Conservation (phyloP, 2,797 vertebrate species). For the Enteromius mattozi region DNA sequence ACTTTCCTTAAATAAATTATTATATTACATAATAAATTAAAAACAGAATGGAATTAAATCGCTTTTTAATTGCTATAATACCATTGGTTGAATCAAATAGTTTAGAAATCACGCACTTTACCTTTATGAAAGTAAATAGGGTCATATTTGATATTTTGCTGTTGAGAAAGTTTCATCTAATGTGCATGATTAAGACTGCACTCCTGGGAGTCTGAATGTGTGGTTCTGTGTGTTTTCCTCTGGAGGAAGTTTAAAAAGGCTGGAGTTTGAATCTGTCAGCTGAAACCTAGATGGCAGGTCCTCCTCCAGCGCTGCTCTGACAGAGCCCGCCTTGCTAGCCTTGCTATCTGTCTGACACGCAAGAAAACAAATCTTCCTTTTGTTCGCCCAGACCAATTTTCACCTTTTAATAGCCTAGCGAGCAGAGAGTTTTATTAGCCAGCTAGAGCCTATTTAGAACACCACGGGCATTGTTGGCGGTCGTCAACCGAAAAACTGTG, state of each 20-base stretch:
- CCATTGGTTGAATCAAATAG: not conserved
- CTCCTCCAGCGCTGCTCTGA: constrained; percentile 4
- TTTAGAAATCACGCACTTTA: not conserved
- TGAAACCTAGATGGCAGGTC: constrained; percentile 19
- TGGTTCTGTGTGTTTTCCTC: not conserved
- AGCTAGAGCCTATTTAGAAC: not conserved
- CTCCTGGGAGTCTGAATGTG: not conserved
- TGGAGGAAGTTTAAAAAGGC: constrained; percentile 24
- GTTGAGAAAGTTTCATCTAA: not conserved
- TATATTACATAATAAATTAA: not conserved
- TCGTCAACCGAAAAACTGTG: not conserved
- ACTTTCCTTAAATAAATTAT: not conserved
- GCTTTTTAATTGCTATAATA: not conserved
- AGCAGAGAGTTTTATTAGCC: constrained; percentile 25
- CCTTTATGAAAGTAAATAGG: constrained; percentile 7
- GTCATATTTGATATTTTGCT: not conserved
- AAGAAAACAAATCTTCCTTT: constrained; percentile 35
- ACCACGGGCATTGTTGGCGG: not conserved
- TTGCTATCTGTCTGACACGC: constrained; percentile 9
- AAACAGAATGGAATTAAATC: not conserved
- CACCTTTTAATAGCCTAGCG: constrained; percentile 57
- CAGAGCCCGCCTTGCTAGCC: not conserved
- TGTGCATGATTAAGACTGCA: constrained; percentile 27
- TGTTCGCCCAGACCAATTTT: constrained; percentile 47
- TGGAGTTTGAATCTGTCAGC: constrained; percentile 17